Percentiles rank a stretch among this genome's conserved stretches.
Conservation (phyloP, 2,113 vertebrate genomes). For the Meles meles region DNA sequence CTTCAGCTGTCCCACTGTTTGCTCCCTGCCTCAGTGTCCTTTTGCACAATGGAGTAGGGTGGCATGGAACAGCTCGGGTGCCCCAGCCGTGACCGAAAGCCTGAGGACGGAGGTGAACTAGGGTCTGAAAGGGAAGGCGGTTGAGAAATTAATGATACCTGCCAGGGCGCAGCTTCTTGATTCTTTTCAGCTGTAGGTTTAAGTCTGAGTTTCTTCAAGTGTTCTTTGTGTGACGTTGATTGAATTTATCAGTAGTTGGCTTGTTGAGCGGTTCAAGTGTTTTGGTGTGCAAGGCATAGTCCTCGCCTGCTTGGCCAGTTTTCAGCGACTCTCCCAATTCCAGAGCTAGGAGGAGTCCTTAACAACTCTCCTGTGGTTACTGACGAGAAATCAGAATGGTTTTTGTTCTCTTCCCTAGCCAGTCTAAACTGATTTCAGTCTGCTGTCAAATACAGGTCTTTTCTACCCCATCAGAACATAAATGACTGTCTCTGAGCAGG, state of each 20-base stretch:
- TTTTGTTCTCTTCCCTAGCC: not conserved
- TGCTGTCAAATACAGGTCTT: not conserved
- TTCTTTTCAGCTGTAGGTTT: not conserved
- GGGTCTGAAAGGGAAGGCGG: not conserved
- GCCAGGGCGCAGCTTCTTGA: not conserved
- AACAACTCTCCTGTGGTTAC: not conserved
- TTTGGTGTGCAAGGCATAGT: not conserved
- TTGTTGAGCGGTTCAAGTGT: not conserved
- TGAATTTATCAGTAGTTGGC: not conserved
- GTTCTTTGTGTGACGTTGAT: not conserved
- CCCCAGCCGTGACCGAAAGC: fast-evolving
- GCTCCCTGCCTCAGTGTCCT: not conserved
- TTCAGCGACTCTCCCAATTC: not conserved
- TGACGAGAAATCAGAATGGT: not conserved
- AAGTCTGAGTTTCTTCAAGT: not conserved
- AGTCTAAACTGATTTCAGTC: not conserved
- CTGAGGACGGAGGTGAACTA: not conserved
- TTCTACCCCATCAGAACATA: not conserved
- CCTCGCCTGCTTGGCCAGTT: not conserved
- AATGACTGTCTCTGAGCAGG: not conserved
- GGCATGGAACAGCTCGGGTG: not conserved
- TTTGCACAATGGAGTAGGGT: not conserved
- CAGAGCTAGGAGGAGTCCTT: not conserved
- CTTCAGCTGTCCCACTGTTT: not conserved
- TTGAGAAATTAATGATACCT: not conserved